Base-by-base conservation (phyloP, 2,888 invertebrate genomes). In the Zaprionus obscuricornis region DNA sequence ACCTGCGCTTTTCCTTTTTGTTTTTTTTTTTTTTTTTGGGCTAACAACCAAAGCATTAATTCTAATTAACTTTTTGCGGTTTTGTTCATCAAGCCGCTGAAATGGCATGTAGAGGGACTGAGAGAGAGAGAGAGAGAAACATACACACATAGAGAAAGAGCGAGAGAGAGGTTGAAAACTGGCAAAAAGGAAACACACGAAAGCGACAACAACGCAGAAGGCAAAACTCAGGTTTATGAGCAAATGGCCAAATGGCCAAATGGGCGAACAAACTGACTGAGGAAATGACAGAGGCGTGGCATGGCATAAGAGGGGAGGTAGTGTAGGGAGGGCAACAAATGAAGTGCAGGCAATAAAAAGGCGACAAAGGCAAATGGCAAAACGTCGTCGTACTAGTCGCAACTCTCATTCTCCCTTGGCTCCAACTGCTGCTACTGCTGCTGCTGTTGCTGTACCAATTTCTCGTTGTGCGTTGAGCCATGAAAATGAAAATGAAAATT, bases 51-150 rank as follows among this genome's bases (percentile, higher is more conserved):
- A 55, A 69, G 85, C 86, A 81, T 81, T 81, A 81, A 85, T 81
- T 86, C 86, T 81, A 81, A 81, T 81, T 81, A 86, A 86, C 86
- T 84, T 81, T 86, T 79, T 84, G 78, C 74, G 85, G 86, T 68
- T 65, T n/a, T 33, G 57, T 70, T 74, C 71, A 58, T 74, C 76
- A 74, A 40, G 40, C 51, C 46, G 27, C 22, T 7, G 22, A 4
- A 4, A 4, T 5, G 4, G 7, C 4, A 22, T 22, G 22, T 5
- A 22, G 7, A 24, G 52, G 64, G 72, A 72, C n/a, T 50, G 51
- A 33, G 4, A 8, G 14, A 14, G 31, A 3, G 1, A 10, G 13
- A 8, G 13, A 8, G 6, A 14, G n/a, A n/a, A n/a, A n/a, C n/a
- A n/a, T 7, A 4, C 22, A 22, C 22, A 22, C 4, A 22, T 22